These are phyloP conservation scores for Erpobdella octoculata DNA, from an alignment of 2,888 invertebrate species.

Conservation along the genomic window DNA sequence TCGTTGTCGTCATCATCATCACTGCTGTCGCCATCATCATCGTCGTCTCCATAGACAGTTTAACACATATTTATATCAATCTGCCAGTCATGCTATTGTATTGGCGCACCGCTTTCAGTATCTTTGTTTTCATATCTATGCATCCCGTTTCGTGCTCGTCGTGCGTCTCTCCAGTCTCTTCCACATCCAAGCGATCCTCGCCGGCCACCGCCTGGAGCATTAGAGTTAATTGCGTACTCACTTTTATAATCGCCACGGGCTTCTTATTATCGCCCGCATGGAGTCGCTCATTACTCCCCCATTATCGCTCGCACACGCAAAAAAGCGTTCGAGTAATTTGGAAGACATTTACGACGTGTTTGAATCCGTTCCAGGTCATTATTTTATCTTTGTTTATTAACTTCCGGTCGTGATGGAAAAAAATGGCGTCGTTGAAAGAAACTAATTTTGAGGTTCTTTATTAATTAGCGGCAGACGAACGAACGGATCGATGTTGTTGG, in stretches of 20 bases:
- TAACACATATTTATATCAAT: too few relatives aligned
- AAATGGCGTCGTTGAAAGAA: not conserved
- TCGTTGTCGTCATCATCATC: conserved; percentile 14
- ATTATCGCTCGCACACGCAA: conserved; percentile 10
- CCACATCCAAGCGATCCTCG: not conserved
- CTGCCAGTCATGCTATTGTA: too few relatives aligned
- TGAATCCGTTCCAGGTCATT: conserved; percentile 1
- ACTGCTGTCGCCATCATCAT: not conserved
- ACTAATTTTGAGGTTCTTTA: not conserved
- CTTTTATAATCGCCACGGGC: conserved; percentile 7
- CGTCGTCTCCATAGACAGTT: not conserved
- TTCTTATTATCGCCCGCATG: conserved; percentile 1
- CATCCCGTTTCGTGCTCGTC: too few relatives aligned
- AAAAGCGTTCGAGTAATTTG: conserved; percentile 9
- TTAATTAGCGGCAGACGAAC: not conserved
- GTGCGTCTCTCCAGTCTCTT: not conserved
- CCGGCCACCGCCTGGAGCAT: not conserved
- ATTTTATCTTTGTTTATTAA: not conserved
- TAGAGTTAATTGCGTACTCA: not conserved
- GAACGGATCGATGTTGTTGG: conserved; percentile 1
- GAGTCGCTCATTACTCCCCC: conserved; percentile 10
- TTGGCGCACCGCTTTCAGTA: too few relatives aligned
- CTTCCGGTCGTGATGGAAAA: too few relatives aligned
- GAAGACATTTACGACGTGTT: not conserved
- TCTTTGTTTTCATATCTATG: not conserved